These are phyloP conservation scores for Cinara cedri DNA, from an alignment of 2,888 invertebrate species.

Conservation along the genomic window DNA sequence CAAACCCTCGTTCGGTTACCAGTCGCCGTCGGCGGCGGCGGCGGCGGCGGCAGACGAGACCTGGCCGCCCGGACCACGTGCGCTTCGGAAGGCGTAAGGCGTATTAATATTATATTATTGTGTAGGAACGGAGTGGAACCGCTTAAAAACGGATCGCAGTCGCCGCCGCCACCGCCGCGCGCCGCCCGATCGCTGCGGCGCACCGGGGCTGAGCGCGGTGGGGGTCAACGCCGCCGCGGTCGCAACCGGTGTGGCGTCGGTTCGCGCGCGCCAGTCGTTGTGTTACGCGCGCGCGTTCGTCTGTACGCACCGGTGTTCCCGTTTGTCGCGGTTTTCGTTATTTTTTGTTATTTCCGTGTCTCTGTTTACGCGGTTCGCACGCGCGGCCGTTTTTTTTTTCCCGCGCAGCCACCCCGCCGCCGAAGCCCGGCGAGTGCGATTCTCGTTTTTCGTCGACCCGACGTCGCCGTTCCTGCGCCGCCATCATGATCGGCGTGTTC, in stretches of 20 bases:
- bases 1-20: not conserved
- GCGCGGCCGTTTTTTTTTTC: not conserved
- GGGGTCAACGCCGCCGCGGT: conserved; percentile 42
- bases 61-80: not conserved
- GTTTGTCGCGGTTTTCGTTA: not conserved
- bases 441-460: not conserved
- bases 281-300: conserved; percentile 40
- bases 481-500: conserved; percentile 84
- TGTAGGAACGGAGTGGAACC: not conserved
- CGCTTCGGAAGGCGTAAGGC: not conserved
- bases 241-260: conserved; percentile 50
- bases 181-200: not conserved
- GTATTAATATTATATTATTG: no score
- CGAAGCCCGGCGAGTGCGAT: not conserved
- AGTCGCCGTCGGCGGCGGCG: not conserved
- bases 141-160: conserved; percentile 1
- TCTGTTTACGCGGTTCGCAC: not conserved
- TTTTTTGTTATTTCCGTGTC: not conserved
- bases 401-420: not conserved
- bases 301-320: not conserved
- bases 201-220: conserved; percentile 40
- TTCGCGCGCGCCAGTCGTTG: conserved; percentile 39
- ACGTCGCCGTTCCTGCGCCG: not conserved
- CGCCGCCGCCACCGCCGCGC: not conserved
- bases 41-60: not conserved